Evolutionary conservation across 1,140 invertebrate species (phyloP).

Genomic region (Camponotus vicinus): DNA sequence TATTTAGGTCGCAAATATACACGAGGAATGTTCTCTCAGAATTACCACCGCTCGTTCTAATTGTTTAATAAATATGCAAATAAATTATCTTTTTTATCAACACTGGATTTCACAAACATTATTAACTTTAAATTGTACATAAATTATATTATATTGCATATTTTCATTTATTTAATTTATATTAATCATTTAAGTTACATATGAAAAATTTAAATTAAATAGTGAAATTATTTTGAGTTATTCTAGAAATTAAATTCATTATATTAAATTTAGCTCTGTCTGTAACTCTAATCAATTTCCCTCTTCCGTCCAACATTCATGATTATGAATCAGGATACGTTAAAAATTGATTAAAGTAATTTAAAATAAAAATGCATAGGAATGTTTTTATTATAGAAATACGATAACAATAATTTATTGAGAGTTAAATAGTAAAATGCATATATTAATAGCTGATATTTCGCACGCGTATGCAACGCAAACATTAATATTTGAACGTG

Average conservation of each 20-base stretch:
- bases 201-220: background rate
- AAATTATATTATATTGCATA: background rate
- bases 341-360: background rate
- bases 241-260: background rate
- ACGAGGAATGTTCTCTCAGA: background rate
- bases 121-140: too few species aligned
- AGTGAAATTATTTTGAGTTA: background rate
- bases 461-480: background rate
- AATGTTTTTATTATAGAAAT: background rate
- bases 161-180: background rate
- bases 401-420: background rate
- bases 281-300: background rate
- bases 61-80: background rate
- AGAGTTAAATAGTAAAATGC: background rate
- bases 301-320: background rate
- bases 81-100: background rate
- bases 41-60: background rate
- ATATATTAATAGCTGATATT: slow-evolving; percentile 27
- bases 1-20: slow-evolving; percentile 34
- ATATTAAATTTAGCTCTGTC: background rate
- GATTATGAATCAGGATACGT: background rate
- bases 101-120: background rate
- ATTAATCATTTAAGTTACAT: background rate
- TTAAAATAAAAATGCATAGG: background rate
- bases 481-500: slow-evolving; percentile 19